These are phyloP conservation scores for Aphaenogaster floridana DNA, from an alignment of 1,140 invertebrate genomes.

Conservation along the genomic window DNA sequence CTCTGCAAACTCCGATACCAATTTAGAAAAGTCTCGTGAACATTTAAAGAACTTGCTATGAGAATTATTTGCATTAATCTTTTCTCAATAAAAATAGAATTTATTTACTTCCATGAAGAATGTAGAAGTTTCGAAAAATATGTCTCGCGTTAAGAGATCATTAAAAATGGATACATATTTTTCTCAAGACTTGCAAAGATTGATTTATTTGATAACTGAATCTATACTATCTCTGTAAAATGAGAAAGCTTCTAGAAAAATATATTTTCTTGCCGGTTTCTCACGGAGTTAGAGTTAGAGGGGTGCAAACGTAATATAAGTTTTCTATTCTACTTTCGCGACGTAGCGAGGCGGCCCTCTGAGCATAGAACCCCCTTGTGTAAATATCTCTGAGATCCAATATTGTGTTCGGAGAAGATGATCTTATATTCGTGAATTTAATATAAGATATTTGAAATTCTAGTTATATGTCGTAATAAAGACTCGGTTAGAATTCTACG, in stretches of 20 bases:
- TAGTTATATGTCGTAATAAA: background rate
- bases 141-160: background rate
- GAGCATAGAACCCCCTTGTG: conserved; percentile 51
- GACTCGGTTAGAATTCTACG: background rate
- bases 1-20: background rate
- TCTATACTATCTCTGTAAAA: background rate
- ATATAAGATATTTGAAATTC: conserved; percentile 47
- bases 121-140: background rate
- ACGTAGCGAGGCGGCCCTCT: background rate
- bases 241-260: conserved; percentile 17
- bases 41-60: background rate
- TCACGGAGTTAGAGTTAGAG: background rate
- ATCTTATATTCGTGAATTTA: conserved; percentile 39
- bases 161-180: background rate
- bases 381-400: conserved; percentile 55
- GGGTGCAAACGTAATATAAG: conserved; percentile 45
- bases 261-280: conserved; percentile 9
- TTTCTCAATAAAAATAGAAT: background rate
- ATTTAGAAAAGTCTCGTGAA: background rate
- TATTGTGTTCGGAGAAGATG: conserved; percentile 42
- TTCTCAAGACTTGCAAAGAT: background rate
- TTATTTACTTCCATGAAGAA: background rate
- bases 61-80: background rate
- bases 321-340: conserved; percentile 43
- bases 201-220: background rate